Evolutionary conservation across 2,888 invertebrate genomes (phyloP), one percentile per base, ranked within the genome.

Genomic region (Cephus rjabovi): DNA sequence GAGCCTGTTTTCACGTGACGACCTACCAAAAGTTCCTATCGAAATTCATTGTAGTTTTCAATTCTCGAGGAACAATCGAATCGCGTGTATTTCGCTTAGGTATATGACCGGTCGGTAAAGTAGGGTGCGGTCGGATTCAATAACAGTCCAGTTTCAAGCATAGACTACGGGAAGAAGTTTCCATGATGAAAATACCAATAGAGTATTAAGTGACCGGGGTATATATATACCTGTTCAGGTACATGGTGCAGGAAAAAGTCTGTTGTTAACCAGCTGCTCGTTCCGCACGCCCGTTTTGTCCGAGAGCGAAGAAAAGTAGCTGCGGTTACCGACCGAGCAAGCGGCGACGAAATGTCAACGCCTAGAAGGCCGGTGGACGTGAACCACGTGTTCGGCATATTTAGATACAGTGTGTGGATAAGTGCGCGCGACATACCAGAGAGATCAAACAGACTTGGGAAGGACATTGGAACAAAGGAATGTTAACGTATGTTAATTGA

Each of bases 401-500:
- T 56, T 56, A 56, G 56, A 56, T 56, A 56, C 56, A 56, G 56
- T 56, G 23, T 56, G 23, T 34, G 71, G 33, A 71, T 33, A 31
- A 34, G 71, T 12, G 33, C 33, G 34, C 12, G 71, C 71, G 71
- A 71, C 71, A 71, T 71, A 71, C 71, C 71, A 34, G 33, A 71
- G 71, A 71, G 71, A 71, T 71, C 71, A 70, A 30, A 70, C 70
- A 71, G 31, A 71, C 71, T 12, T 23, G 30, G 23, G 71, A 34
- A 34, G 34, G 37, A 74, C 74, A 34, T 34, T 35, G 33, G 30
- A 34, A 74, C 74, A 74, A 35, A 34, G 74, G 37, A 34, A 30
- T 34, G 34, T 12, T 34, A 34, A 74, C 74, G 74, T 75, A 15
- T 56, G 81, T 78, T 85, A 84, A 86, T 83, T 83, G 78, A 40